Evolutionary conservation across 1,140 invertebrate species (phyloP).

Genomic region (Agrilus planipennis): DNA sequence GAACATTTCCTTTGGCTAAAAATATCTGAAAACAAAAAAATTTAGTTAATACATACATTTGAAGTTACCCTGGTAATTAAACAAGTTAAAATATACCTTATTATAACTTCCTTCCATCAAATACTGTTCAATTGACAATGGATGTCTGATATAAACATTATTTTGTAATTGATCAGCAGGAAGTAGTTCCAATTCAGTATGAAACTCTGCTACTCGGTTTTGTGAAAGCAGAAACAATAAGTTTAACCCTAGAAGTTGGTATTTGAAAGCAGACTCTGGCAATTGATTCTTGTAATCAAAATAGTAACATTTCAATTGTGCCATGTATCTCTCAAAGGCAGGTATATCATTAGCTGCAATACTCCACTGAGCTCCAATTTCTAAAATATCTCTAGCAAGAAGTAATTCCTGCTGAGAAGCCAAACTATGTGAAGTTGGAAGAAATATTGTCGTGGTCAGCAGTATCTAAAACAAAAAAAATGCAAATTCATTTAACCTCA

Average conservation of each 20-base stretch:
- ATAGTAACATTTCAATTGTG: constrained; percentile 95
- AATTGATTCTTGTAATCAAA: constrained; percentile 86
- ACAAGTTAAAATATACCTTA: constrained; percentile 48
- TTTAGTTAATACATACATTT: constrained; percentile 1
- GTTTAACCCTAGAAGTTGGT: constrained; percentile 91
- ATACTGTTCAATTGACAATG: constrained; percentile 93
- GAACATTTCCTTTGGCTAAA: constrained; percentile 83
- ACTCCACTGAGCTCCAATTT: constrained; percentile 93
- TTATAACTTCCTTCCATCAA: constrained; percentile 99
- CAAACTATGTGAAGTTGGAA: constrained; percentile 69
- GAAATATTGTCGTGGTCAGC: constrained; percentile 71
- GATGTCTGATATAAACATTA: constrained; percentile 91
- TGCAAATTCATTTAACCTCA: constrained; percentile 1
- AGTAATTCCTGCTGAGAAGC: constrained; percentile 79
- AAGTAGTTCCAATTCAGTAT: constrained; percentile 94
- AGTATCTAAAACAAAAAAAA: constrained; percentile 50
- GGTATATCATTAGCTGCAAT: constrained; percentile 85
- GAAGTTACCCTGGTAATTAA: too few species aligned
- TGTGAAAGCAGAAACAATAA: constrained; percentile 90
- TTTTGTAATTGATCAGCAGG: constrained; percentile 83
- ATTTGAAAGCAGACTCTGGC: constrained; percentile 88
- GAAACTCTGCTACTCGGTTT: constrained; percentile 96
- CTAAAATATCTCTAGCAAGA: constrained; percentile 80
- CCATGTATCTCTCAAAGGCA: constrained; percentile 91
- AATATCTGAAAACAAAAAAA: constrained; percentile 49